Conservation (phyloP, 2,888 invertebrate species). For the Epiblema foenella region DNA sequence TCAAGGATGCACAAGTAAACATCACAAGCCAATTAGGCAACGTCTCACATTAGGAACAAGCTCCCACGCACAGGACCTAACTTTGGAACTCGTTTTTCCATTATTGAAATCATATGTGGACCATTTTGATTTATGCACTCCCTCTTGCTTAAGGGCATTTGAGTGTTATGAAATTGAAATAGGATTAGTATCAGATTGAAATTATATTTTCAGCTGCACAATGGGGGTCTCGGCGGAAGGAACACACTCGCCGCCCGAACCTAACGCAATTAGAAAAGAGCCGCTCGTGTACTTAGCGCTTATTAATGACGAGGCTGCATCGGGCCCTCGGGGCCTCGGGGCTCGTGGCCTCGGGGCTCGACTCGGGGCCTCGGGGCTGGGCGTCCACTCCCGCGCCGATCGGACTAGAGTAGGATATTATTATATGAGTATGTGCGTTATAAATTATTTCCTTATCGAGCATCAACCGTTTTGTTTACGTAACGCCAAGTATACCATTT, state of each 20-base stretch:
- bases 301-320: neutral
- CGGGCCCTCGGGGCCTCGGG: too few relatives aligned
- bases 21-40: too few relatives aligned
- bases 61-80: too few relatives aligned
- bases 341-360: too few relatives aligned
- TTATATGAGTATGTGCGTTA: neutral
- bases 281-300: conserved; percentile 27
- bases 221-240: neutral
- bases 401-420: neutral
- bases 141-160: too few relatives aligned
- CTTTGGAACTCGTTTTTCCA: too few relatives aligned
- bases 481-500: neutral
- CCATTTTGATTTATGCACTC: too few relatives aligned
- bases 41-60: too few relatives aligned
- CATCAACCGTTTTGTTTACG: neutral
- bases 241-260: neutral
- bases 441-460: neutral
- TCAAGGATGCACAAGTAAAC: too few relatives aligned
- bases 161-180: neutral
- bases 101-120: too few relatives aligned
- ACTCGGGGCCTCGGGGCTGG: too few relatives aligned
- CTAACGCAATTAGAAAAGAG: conserved; percentile 27
- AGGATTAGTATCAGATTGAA: neutral
- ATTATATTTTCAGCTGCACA: neutral
- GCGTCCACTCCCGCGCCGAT: too few relatives aligned